A percentile compares a stretch with the other conserved stretches of the same genome.
Evolutionary conservation across 2,113 vertebrate genomes (phyloP).

Genomic region (Psettodes erumei): DNA sequence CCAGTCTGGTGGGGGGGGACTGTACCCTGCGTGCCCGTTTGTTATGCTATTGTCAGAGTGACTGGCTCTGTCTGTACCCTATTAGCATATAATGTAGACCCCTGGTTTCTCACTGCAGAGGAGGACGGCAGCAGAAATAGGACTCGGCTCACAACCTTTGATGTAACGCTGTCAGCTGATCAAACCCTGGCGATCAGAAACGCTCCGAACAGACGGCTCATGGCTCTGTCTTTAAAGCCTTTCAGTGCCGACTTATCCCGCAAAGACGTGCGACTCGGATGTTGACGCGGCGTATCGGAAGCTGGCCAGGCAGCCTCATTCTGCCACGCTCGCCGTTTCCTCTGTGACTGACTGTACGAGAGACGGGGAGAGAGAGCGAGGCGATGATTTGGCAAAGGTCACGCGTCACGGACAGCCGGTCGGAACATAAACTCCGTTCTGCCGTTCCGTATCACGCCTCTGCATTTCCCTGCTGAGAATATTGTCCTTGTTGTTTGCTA

Average conservation of each 20-base stretch:
- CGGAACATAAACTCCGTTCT: slow-evolving; percentile 1
- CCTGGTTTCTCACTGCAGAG: slow-evolving; percentile 21
- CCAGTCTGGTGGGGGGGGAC: slow-evolving; percentile 14
- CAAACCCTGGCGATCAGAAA: slow-evolving; percentile 32
- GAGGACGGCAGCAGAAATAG: background rate
- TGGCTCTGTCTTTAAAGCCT: slow-evolving; percentile 1
- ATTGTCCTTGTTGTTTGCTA: background rate
- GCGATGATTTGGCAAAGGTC: slow-evolving; percentile 52
- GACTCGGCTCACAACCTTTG: slow-evolving; percentile 26
- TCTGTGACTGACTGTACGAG: slow-evolving; percentile 31
- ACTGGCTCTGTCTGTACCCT: slow-evolving; percentile 11
- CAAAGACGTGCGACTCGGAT: slow-evolving; percentile 13
- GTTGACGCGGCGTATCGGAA: slow-evolving; percentile 32
- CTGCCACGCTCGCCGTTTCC: slow-evolving; percentile 46
- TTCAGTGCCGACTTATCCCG: slow-evolving; percentile 11
- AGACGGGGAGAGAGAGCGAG: slow-evolving; percentile 39
- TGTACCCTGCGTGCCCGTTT: slow-evolving; percentile 2
- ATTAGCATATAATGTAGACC: slow-evolving; percentile 58
- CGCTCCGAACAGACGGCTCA: background rate
- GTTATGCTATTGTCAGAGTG: slow-evolving; percentile 31
- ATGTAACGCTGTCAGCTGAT: slow-evolving; percentile 20
- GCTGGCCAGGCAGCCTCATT: slow-evolving; percentile 54
- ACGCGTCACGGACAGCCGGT: slow-evolving; percentile 4
- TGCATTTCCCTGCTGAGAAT: background rate
- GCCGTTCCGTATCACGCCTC: background rate